Percentiles rank a stretch among this genome's conserved stretches.
Conservation (phyloP, 2,888 invertebrate species). For the Emesis castigata region DNA sequence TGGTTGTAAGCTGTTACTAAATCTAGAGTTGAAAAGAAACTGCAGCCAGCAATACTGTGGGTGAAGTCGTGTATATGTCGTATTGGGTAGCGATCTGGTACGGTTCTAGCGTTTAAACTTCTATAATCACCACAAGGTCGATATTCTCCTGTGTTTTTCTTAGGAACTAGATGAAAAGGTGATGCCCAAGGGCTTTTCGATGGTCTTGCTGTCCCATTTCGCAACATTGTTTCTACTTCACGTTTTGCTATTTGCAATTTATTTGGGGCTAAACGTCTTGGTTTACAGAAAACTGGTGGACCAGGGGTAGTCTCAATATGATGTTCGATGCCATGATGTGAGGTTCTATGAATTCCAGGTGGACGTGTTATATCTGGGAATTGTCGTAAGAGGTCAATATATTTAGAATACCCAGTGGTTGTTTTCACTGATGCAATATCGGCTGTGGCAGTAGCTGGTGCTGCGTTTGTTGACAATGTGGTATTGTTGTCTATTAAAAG, state of each 20-base stretch:
- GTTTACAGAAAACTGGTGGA: constrained; percentile 35
- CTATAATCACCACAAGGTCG: constrained; percentile 73
- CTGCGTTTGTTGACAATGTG: constrained; percentile 5
- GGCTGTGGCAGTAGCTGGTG: background rate
- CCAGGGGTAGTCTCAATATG: constrained; percentile 40
- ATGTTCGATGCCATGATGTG: background rate
- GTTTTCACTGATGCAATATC: background rate
- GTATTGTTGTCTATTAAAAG: constrained; percentile 42
- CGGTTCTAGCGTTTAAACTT: constrained; percentile 64
- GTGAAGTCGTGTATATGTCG: constrained; percentile 60
- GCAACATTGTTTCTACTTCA: background rate
- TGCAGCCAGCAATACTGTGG: constrained; percentile 1
- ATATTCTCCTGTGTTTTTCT: constrained; percentile 15
- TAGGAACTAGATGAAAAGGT: constrained; percentile 41
- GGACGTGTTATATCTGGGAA: background rate
- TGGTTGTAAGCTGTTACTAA: constrained; percentile 73
- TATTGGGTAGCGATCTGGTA: constrained; percentile 70
- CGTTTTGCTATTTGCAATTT: constrained; percentile 13
- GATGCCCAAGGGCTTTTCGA: constrained; percentile 40
- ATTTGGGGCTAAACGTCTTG: constrained; percentile 43
- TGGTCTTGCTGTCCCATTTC: constrained; percentile 33
- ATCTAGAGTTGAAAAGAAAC: background rate
- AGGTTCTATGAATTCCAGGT: background rate
- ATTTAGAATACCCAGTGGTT: background rate
- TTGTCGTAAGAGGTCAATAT: background rate